Evolutionary conservation across 2,888 invertebrate species (phyloP), one percentile per base, ranked within the genome.

Genomic region (Melanargia galathea): DNA sequence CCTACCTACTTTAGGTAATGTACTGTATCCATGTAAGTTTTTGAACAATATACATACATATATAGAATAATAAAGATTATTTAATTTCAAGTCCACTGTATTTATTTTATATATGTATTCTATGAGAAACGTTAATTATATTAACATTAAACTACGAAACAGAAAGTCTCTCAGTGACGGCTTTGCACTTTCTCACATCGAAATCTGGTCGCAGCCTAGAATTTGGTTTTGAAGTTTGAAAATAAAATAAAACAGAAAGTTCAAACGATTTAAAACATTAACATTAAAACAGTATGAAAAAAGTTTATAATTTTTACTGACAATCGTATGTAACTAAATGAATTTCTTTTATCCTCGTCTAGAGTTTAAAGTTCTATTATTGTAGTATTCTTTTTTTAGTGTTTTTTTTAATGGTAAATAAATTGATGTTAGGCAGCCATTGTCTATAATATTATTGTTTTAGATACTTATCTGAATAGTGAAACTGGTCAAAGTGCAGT

Each of bases 401-500:
- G 38, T 5, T n/a, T n/a, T 38, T 56, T 59, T 61, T 38, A 63
- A 60, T 46, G 60, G 63, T 56, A 38, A 16, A 22, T 55, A 46
- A 63, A 24, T n/a, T 60, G 48, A 62, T 45, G 46, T 51, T 33
- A 22, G 30, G 48, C 22, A 22, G 35, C 26, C 22, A 60, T 65
- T 67, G 60, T 65, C 62, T 60, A 63, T 38, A 48, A 54, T 48
- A 24, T 54, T 62, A 54, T 55, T 60, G 54, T 40, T 60, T 57
- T n/a, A 63, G 67, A 65, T 65, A 65, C 18, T 55, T n/a, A 67
- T 65, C 62, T 57, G 33, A 18, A 56, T 35, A 35, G 24, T 43
- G 16, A 43, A 58, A 57, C 52, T 30, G 48, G 61, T 45, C 54
- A 61, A 55, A 43, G 43, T 24, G 3, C 51, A 63, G 22, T 35